A percentile compares a stretch with the other conserved stretches of the same genome.
phyloP scores from a whole-genome alignment of 1,140 invertebrate species.

The Megalonaias nervosa region DNA sequence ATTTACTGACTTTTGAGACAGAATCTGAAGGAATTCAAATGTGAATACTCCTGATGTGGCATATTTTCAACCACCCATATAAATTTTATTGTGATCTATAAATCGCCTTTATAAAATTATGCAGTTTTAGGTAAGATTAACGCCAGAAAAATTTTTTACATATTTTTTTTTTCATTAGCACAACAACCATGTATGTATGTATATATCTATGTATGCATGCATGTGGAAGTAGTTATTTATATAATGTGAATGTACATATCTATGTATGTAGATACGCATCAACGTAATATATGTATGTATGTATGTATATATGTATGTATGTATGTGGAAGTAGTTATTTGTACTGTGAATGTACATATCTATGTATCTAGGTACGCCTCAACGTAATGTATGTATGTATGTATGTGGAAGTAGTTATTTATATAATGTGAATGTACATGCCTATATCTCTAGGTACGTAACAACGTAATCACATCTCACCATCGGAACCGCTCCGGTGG shows the following conservation, averaged over 20 bases:
- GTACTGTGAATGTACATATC: constrained; percentile 17
- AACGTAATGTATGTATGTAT: constrained; percentile 30
- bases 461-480: no score
- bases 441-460: constrained; percentile 22
- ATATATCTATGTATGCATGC: constrained; percentile 30
- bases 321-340: constrained; percentile 14
- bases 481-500: no score
- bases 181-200: no score
- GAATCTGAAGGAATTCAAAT: no score
- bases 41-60: no score
- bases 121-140: no score
- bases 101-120: no score
- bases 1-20: no score
- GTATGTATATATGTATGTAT: constrained; percentile 35
- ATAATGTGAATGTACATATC: constrained; percentile 18
- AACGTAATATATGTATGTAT: constrained; percentile 36
- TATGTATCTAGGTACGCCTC: constrained; percentile 21
- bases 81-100: no score
- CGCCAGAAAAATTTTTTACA: no score
- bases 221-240: not conserved
- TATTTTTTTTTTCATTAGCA: no score
- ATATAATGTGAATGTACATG: constrained; percentile 14
- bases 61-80: no score
- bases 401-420: constrained; percentile 5
- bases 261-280: constrained; percentile 21